phyloP scores from a whole-genome alignment of 2,797 vertebrate species.

The Rhinella marina region DNA sequence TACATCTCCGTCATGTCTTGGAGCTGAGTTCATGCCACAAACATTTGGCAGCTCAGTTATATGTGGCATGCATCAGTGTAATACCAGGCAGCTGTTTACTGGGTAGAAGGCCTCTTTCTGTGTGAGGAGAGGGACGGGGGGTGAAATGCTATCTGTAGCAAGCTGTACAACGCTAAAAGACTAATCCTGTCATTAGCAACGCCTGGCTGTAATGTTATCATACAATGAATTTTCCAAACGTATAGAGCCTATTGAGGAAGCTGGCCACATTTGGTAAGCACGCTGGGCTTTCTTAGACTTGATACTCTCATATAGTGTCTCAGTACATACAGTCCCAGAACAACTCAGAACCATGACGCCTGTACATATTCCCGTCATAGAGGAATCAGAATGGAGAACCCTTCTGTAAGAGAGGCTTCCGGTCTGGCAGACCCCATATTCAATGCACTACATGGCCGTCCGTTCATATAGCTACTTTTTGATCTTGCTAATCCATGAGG shows the following conservation, averaged over 20 bases:
- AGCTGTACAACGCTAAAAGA: conserved; percentile 60
- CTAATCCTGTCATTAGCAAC: conserved; percentile 64
- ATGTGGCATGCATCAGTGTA: conserved; percentile 67
- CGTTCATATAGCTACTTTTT: too few species aligned
- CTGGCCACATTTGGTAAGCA: conserved; percentile 9
- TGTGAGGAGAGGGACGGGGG: neutral
- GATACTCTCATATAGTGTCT: neutral
- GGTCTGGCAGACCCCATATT: neutral
- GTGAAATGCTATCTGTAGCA: conserved; percentile 59
- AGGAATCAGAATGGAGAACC: neutral
- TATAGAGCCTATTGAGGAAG: conserved; percentile 17
- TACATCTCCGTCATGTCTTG: conserved; percentile 55
- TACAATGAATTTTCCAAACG: conserved; percentile 62
- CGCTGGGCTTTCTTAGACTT: neutral
- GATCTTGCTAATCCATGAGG: too few species aligned
- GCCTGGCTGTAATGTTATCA: conserved; percentile 53
- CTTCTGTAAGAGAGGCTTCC: neutral
- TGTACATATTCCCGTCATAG: neutral
- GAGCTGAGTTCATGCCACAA: conserved; percentile 58
- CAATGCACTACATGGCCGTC: neutral
- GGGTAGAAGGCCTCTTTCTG: conserved; percentile 50
- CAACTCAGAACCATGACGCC: neutral
- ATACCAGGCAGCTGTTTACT: conserved; percentile 71
- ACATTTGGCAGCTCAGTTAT: conserved; percentile 65
- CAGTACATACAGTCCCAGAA: neutral